A percentile compares a stretch with the other conserved stretches of the same genome.
These are phyloP conservation scores for Pseudomyrmex sp. DNA, from an alignment of 1,140 invertebrate species.

Conservation along the genomic window DNA sequence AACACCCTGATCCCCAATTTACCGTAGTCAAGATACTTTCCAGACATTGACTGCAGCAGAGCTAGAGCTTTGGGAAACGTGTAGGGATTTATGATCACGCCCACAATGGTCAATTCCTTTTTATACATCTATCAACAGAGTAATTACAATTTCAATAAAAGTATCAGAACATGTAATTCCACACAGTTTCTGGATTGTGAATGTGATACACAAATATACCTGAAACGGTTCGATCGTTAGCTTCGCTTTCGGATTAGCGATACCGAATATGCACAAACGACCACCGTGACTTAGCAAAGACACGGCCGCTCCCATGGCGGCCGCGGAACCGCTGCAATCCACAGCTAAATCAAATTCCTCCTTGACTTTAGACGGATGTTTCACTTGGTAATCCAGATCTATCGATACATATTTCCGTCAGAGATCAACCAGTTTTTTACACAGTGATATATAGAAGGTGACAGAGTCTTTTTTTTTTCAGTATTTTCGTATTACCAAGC, in stretches of 20 bases:
- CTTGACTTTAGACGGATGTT: slow-evolving; percentile 86
- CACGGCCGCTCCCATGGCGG: slow-evolving; percentile 86
- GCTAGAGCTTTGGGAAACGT: slow-evolving; percentile 88
- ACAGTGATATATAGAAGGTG: neutral
- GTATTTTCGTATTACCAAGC: slow-evolving; percentile 83
- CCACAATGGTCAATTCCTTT: slow-evolving; percentile 88
- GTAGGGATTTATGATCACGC: slow-evolving; percentile 89
- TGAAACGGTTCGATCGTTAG: slow-evolving; percentile 82
- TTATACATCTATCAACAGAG: slow-evolving; percentile 86
- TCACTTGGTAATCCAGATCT: slow-evolving; percentile 86
- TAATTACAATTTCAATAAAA: slow-evolving; percentile 43
- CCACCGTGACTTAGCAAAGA: slow-evolving; percentile 84
- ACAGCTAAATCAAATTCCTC: slow-evolving; percentile 87
- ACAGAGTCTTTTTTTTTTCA: neutral
- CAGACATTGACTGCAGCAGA: slow-evolving; percentile 87
- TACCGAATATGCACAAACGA: slow-evolving; percentile 87
- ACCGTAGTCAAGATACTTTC: slow-evolving; percentile 87
- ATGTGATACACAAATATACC: slow-evolving; percentile 57
- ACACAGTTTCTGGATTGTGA: neutral
- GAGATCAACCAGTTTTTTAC: neutral
- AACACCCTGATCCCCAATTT: slow-evolving; percentile 88
- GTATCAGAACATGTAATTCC: neutral
- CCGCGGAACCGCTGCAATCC: slow-evolving; percentile 88
- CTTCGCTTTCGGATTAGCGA: slow-evolving; percentile 84
- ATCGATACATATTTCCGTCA: slow-evolving; percentile 64